These are phyloP conservation scores for Lagopus leucura DNA, from an alignment of 2,113 vertebrate species.

Conservation along the genomic window DNA sequence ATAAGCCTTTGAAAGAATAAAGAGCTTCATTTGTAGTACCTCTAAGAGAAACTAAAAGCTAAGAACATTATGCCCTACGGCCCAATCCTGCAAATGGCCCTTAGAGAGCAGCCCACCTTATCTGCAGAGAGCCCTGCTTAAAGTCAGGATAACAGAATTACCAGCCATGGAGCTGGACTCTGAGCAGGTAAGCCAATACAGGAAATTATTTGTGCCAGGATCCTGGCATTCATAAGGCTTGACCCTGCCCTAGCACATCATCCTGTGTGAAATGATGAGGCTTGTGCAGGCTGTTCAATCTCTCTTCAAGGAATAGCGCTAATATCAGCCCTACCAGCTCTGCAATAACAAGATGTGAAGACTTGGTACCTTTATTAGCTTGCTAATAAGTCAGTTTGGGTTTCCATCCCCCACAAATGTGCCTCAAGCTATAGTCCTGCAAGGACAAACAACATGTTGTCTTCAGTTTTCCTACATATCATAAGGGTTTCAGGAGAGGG, in stretches of 20 bases:
- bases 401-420: accelerated
- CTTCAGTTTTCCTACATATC: not conserved
- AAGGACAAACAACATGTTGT: not conserved
- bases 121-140: not conserved
- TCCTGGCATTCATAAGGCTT: slow-evolving; percentile 3
- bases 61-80: not conserved
- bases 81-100: not conserved
- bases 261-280: not conserved
- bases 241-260: not conserved
- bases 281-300: not conserved
- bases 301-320: not conserved
- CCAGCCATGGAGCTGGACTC: not conserved
- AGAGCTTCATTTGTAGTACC: not conserved
- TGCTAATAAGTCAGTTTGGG: not conserved
- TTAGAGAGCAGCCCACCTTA: not conserved
- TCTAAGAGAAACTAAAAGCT: not conserved
- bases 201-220: not conserved
- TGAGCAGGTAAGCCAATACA: not conserved
- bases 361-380: slow-evolving; percentile 25
- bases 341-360: not conserved
- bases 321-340: slow-evolving; percentile 6
- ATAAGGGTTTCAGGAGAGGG: not conserved
- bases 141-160: not conserved
- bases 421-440: not conserved
- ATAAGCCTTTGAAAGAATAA: not conserved